Evolutionary conservation across 2,113 vertebrate species (phyloP), one percentile per base, ranked within the genome.

Genomic region (Gadus chalcogrammus): DNA sequence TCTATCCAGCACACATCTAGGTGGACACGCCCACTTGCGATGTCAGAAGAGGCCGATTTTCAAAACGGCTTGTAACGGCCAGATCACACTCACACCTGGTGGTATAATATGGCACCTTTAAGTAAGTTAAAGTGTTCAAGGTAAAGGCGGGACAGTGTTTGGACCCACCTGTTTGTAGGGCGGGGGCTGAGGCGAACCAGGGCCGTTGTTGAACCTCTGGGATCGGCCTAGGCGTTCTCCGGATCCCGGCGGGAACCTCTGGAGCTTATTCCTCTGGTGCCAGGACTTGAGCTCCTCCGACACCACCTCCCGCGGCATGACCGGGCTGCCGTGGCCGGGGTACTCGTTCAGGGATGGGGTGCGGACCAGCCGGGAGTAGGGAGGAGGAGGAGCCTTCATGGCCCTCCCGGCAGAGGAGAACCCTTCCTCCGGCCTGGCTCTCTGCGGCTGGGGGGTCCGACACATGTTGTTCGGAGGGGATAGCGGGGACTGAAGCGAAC

Each of bases 221-320:
- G 90, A 80, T 13, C 42, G 8, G 27, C 89, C 79, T 42, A 91
- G 92, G 66, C 92, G 86, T 61, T 95, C 91, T 42, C 89, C 76
- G 0, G 91, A 90, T 65, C 77, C 81, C 0, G 91, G 87, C 3
- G 84, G 79, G 0, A 82, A 42, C 67, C 85, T 90, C 1, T 88
- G 90, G 24, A 88, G 67, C 38, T 91, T 92, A 4, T 92, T 93
- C 13, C 93, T 91, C 75, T 94, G 92, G 7, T 94, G 94, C 95
- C 95, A 96, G 4, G 89, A 92, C 82, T 91, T 92, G 35, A 96
- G 89, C 82, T 96, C 95, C 72, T 94, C 93, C 0, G 91, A 92
- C 24, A 96, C 93, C 0, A 92, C 87, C 3, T 94, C 92, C 27
- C 89, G 88, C 61, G 93, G 92, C 84, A 93, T 80, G 24, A 79